phyloP scores from a whole-genome alignment of 2,888 invertebrate genomes.

The Xanthostigma xanthostigma region DNA sequence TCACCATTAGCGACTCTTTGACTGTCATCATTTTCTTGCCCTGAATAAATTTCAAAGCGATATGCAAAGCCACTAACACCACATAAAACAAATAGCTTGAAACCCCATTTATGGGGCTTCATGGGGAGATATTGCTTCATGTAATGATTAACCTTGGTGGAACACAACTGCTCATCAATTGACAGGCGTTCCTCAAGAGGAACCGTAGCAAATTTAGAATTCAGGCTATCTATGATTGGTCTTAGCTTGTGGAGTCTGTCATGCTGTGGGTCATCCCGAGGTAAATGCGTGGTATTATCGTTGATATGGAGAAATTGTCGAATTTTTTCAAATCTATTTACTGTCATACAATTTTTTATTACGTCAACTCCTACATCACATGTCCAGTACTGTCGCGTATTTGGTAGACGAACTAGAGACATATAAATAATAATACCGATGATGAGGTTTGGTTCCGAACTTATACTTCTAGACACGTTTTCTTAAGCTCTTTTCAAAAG shows the following conservation, averaged over 20 bases:
- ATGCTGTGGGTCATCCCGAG: background rate
- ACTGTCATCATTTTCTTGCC: conserved; percentile 7
- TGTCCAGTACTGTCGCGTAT: conserved; percentile 10
- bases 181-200: conserved; percentile 7
- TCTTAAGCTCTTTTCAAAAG: too few species aligned
- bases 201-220: conserved; percentile 5
- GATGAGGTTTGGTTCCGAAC: too few species aligned
- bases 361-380: conserved; percentile 4
- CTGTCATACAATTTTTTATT: conserved; percentile 10
- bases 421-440: conserved; percentile 9
- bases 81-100: conserved; percentile 11
- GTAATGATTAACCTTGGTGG: conserved; percentile 8
- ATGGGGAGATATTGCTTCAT: conserved; percentile 10
- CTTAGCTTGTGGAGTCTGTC: conserved; percentile 10
- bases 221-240: conserved; percentile 9
- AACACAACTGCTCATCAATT: conserved; percentile 12
- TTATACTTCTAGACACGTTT: too few species aligned
- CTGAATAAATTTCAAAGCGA: conserved; percentile 12
- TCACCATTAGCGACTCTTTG: conserved; percentile 1
- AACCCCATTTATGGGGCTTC: conserved; percentile 14
- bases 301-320: conserved; percentile 12
- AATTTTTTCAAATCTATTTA: conserved; percentile 12
- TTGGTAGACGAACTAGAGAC: conserved; percentile 8
- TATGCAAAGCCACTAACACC: conserved; percentile 11
- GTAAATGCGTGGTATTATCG: conserved; percentile 8